These are phyloP conservation scores for Malurus alboscapulatus DNA, from an alignment of 2,113 vertebrate species.

Conservation along the genomic window DNA sequence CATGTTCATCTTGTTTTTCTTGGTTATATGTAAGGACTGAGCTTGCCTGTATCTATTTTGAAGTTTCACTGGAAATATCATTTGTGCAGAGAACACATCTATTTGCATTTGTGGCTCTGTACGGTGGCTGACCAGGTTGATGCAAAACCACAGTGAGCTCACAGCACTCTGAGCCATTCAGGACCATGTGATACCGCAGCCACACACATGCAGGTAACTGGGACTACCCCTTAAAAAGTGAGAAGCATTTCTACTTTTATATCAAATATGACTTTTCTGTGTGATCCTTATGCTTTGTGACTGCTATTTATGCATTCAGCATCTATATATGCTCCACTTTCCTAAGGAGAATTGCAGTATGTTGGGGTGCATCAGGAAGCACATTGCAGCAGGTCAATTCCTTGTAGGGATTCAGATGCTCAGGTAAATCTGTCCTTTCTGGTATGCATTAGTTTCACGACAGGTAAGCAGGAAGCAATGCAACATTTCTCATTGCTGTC, in stretches of 20 bases:
- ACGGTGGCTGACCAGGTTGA: not conserved
- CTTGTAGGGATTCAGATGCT: not conserved
- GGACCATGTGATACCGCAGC: not conserved
- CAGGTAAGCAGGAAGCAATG: not conserved
- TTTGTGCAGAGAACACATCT: not conserved
- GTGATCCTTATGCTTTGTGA: not conserved
- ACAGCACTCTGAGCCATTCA: not conserved
- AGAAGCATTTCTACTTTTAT: not conserved
- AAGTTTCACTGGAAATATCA: not conserved
- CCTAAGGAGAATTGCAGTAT: not conserved
- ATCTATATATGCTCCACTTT: not conserved
- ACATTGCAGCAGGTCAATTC: not conserved
- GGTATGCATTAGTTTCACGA: slow-evolving; percentile 13
- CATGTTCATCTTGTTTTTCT: not conserved
- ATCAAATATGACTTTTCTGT: not conserved
- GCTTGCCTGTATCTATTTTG: not conserved
- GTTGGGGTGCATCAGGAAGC: not conserved
- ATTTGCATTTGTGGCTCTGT: not conserved
- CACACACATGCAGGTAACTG: not conserved
- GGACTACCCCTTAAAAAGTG: not conserved
- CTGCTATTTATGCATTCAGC: not conserved
- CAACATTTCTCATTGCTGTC: not conserved
- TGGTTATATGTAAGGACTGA: not conserved
- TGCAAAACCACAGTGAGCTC: not conserved
- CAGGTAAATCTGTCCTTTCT: not conserved